phyloP scores from a whole-genome alignment of 2,113 vertebrate genomes.

The Odontesthes bonariensis region DNA sequence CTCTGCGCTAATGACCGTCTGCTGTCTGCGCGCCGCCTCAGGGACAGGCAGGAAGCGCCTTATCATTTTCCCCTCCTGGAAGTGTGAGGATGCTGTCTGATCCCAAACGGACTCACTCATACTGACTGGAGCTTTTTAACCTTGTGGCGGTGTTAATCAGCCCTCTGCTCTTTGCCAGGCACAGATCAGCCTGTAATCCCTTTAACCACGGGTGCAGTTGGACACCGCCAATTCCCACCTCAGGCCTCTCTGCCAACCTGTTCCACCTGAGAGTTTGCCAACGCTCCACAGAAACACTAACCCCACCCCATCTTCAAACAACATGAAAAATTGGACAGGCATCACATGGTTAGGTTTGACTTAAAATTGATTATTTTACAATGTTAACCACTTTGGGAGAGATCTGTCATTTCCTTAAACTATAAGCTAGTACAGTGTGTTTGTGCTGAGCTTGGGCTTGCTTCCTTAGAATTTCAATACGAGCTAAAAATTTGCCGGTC shows the following conservation, averaged over 20 bases:
- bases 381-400: too few relatives aligned
- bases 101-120: constrained; percentile 20
- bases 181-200: constrained; percentile 67
- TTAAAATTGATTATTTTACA: too few relatives aligned
- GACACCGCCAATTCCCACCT: constrained; percentile 48
- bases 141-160: constrained; percentile 50
- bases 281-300: background rate
- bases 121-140: constrained; percentile 67
- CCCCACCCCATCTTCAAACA: background rate
- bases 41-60: constrained; percentile 9
- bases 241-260: constrained; percentile 34
- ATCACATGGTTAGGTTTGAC: too few relatives aligned
- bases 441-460: too few relatives aligned
- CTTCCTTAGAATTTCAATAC: too few relatives aligned
- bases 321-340: too few relatives aligned
- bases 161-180: constrained; percentile 37
- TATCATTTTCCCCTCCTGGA: constrained; percentile 38
- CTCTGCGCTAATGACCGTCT: background rate
- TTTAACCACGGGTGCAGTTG: constrained; percentile 43
- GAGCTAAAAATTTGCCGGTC: too few relatives aligned
- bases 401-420: too few relatives aligned
- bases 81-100: constrained; percentile 39
- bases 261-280: constrained; percentile 38
- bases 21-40: constrained; percentile 3
- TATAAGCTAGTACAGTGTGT: too few relatives aligned